Evolutionary conservation across 2,113 vertebrate genomes (phyloP).

Genomic region (Setophaga kirtlandii): DNA sequence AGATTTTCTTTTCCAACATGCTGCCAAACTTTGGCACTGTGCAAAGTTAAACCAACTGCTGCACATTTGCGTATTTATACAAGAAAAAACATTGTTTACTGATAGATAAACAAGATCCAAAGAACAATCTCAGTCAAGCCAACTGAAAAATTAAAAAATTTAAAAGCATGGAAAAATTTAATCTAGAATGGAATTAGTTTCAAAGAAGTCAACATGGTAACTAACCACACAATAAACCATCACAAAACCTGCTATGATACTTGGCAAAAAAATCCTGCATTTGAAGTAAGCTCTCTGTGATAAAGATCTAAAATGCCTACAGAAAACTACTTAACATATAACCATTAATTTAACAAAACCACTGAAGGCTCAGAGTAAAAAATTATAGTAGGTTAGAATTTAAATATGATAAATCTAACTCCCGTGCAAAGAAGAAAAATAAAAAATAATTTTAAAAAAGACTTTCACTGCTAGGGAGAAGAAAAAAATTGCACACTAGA

Average conservation of each 20-base stretch:
- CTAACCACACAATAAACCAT: not conserved
- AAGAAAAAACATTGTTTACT: not conserved
- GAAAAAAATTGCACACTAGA: not conserved
- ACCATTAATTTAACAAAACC: not conserved
- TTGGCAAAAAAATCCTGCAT: not conserved
- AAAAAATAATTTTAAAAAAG: not conserved
- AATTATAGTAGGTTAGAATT: not conserved
- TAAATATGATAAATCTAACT: not conserved
- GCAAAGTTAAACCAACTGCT: not conserved
- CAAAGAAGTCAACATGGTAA: not conserved
- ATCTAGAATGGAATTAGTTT: not conserved
- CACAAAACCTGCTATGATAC: not conserved
- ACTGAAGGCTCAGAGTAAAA: not conserved
- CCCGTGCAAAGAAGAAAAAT: not conserved
- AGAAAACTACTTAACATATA: not conserved
- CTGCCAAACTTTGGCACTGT: not conserved
- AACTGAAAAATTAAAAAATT: not conserved
- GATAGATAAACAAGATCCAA: not conserved
- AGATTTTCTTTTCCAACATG: not conserved
- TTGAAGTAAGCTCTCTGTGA: not conserved
- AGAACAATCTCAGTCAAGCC: not conserved
- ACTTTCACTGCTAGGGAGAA: not conserved
- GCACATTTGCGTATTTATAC: not conserved
- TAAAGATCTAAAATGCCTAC: constrained; percentile 16
- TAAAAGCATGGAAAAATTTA: not conserved